Conservation (phyloP, 2,797 vertebrate genomes). For the Sciurus vulgaris region DNA sequence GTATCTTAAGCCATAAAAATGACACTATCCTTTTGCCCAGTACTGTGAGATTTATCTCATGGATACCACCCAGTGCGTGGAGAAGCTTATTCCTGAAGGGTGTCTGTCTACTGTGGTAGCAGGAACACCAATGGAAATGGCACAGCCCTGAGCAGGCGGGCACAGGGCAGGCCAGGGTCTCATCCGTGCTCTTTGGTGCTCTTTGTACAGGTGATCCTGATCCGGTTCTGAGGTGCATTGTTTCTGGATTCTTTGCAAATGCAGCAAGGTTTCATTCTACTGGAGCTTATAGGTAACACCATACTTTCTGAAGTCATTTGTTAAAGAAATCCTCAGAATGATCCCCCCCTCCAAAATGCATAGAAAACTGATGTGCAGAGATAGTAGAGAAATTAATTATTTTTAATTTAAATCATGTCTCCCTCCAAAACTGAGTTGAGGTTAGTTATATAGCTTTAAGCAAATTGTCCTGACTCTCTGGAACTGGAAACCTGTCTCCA, state of each 20-base stretch:
- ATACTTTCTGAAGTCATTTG: neutral
- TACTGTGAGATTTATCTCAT: constrained; percentile 2
- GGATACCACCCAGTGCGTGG: neutral
- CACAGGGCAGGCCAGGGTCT: fast-evolving
- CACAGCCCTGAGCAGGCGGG: neutral
- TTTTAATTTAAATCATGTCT: neutral
- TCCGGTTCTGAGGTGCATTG: constrained; percentile 96
- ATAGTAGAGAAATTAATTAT: neutral
- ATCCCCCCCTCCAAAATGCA: neutral
- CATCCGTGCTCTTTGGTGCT: neutral
- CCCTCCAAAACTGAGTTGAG: neutral
- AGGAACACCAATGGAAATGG: neutral
- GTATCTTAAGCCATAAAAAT: neutral
- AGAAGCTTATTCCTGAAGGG: neutral
- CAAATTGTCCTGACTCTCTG: neutral
- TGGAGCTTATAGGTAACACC: constrained; percentile 94
- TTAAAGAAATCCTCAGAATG: constrained; percentile 31
- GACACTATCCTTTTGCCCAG: neutral
- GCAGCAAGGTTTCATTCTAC: constrained; percentile 98
- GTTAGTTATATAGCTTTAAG: neutral
- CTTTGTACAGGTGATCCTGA: constrained; percentile 94
- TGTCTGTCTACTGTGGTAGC: neutral
- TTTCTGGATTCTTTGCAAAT: constrained; percentile 97
- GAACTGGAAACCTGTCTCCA: neutral
- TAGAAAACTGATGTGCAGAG: neutral